These are phyloP conservation scores for Rhadinocentrus ornatus DNA, from an alignment of 2,797 vertebrate genomes.

Conservation along the genomic window DNA sequence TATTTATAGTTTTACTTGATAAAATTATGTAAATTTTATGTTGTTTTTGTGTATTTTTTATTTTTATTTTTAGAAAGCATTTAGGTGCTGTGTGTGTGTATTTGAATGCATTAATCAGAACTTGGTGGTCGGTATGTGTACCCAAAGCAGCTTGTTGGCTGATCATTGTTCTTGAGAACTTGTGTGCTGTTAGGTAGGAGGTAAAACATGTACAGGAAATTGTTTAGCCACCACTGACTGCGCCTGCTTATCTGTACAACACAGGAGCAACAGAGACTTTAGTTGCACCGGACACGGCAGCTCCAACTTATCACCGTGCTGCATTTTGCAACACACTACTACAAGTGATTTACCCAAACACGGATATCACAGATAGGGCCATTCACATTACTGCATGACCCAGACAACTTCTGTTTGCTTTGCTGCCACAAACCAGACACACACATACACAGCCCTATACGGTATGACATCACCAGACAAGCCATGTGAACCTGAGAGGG, in stretches of 20 bases:
- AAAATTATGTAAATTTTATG: background rate
- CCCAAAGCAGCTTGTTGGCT: slow-evolving; percentile 49
- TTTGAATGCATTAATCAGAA: slow-evolving; percentile 9
- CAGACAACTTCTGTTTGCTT: slow-evolving; percentile 78
- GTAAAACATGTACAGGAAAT: slow-evolving; percentile 67
- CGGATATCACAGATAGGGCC: slow-evolving; percentile 70
- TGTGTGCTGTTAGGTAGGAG: slow-evolving; percentile 36
- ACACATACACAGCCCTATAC: slow-evolving; percentile 47
- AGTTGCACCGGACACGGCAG: slow-evolving; percentile 61
- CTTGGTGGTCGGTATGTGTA: slow-evolving; percentile 34
- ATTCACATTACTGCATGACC: slow-evolving; percentile 74
- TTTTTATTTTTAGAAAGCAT: background rate
- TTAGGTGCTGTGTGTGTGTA: background rate
- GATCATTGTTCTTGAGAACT: slow-evolving; percentile 68
- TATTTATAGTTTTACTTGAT: background rate
- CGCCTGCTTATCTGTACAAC: slow-evolving; percentile 74
- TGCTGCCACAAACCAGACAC: slow-evolving; percentile 69
- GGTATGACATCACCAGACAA: slow-evolving; percentile 75
- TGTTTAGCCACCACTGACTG: slow-evolving; percentile 65
- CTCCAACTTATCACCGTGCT: slow-evolving; percentile 73
- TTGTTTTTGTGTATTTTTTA: background rate
- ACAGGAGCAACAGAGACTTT: slow-evolving; percentile 71
- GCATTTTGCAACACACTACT: slow-evolving; percentile 71
- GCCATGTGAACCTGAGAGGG: slow-evolving; percentile 67
- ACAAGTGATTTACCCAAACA: slow-evolving; percentile 77